phyloP scores from a whole-genome alignment of 2,113 vertebrate species.

The Etia nguti region DNA sequence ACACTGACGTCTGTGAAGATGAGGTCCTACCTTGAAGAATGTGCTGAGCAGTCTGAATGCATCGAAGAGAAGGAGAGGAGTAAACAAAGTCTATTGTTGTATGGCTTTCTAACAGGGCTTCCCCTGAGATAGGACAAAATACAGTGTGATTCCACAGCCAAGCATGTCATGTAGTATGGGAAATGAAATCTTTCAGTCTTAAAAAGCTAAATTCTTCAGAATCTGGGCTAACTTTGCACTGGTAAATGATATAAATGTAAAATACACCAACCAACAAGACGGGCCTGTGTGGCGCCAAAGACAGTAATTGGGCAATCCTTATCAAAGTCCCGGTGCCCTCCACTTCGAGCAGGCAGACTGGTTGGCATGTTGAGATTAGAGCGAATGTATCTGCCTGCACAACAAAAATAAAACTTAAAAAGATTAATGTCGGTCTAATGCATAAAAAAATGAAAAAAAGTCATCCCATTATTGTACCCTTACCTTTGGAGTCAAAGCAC shows the following conservation, averaged over 20 bases:
- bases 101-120: conserved; percentile 89
- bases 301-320: conserved; percentile 96
- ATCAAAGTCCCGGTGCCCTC: conserved; percentile 89
- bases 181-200: background rate
- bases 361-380: conserved; percentile 96
- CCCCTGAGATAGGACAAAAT: conserved; percentile 71
- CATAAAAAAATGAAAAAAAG: background rate
- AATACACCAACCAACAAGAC: conserved; percentile 77
- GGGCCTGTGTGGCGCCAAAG: conserved; percentile 92
- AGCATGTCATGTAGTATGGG: background rate
- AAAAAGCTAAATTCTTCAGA: background rate
- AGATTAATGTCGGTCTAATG: too few species aligned
- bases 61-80: conserved; percentile 93
- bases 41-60: conserved; percentile 93
- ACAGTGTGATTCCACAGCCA: background rate
- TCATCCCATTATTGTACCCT: background rate
- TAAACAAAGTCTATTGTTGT: conserved; percentile 87
- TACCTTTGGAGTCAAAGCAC: conserved; percentile 97
- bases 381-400: conserved; percentile 85
- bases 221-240: background rate
- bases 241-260: background rate
- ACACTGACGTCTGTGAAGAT: background rate
- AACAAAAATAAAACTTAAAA: background rate
- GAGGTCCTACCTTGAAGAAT: conserved; percentile 85
- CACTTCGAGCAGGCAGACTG: conserved; percentile 83